phyloP scores from a whole-genome alignment of 2,797 vertebrate genomes.

The Sparus aurata region DNA sequence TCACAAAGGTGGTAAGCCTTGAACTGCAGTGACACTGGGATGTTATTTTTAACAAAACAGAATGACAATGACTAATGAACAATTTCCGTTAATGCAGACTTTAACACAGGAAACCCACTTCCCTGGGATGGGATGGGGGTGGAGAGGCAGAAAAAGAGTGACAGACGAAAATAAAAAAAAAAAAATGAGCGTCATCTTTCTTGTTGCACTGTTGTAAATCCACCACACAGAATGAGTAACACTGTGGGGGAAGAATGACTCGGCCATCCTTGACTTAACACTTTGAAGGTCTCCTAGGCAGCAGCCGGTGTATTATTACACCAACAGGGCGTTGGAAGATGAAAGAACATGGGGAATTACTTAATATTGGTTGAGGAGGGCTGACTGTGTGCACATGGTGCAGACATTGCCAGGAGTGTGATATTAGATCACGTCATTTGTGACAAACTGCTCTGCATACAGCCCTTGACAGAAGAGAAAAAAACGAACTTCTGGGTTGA shows the following conservation, averaged over 20 bases:
- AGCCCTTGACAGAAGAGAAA: constrained; percentile 17
- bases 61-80: neutral
- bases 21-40: neutral
- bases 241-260: constrained; percentile 60
- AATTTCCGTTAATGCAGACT: neutral
- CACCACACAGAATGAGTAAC: constrained; percentile 63
- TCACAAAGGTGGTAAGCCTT: neutral
- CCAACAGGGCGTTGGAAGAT: constrained; percentile 11
- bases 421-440: constrained; percentile 38
- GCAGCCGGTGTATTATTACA: constrained; percentile 51
- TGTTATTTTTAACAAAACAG: neutral
- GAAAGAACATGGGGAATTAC: constrained; percentile 20
- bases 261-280: constrained; percentile 19
- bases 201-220: constrained; percentile 10
- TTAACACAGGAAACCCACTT: constrained; percentile 14
- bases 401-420: constrained; percentile 38
- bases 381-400: constrained; percentile 33
- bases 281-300: constrained; percentile 50
- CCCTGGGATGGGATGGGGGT: neutral
- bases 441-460: constrained; percentile 25
- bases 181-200: constrained; percentile 7
- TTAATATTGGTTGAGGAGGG: constrained; percentile 18
- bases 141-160: neutral
- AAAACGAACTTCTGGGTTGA: constrained; percentile 8
- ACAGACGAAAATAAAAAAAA: constrained; percentile 4